Evolutionary conservation across 2,888 invertebrate species (phyloP), one percentile per base, ranked within the genome.

Genomic region (Pogonocherus hispidulus): DNA sequence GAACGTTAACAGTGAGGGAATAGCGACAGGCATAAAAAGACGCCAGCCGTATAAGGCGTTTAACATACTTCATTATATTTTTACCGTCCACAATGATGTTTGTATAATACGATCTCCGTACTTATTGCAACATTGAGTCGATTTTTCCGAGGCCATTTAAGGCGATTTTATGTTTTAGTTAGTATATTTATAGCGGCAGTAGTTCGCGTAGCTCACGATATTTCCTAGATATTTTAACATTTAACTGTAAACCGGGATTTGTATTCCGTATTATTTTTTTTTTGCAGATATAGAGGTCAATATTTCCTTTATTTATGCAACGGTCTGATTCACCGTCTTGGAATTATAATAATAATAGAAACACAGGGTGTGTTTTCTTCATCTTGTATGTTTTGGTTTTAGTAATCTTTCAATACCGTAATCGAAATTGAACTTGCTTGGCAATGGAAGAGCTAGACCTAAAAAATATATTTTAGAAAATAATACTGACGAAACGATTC

Each of bases 51-150:
- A 41, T 55, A 55, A 37, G 55, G 55, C 55, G 16, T 41, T 55
- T 55, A 41, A 55, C 55, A 41, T 55, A 55, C 37, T 55, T 41
- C 55, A 55, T 55, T 41, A 41, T 55, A 55, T 55, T 55, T 55
- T 55, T 55, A 55, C 19, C 19, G 18, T 20, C 37, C 37, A 3
- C 22, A 37, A 11, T 55, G 55, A 55, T 55, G 55, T 37, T 37
- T 55, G 55, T 37, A 41, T 55, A 55, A 55, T 35, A 55, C 41
- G 41, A 8, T 35, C 41, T 23, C 37, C 19, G 37, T 55, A 55
- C 37, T 55, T 55, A 55, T 55, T 55, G 37, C 55, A 55, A 55
- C 55, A 55, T 37, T 55, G 55, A 55, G 19, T 9, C 27, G 20
- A 20, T 41, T 55, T 55, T 55, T 55, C 20, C 14, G n/a, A 35